These are phyloP conservation scores for Atopsyche davidsoni DNA, from an alignment of 1,140 invertebrate genomes.

Conservation along the genomic window DNA sequence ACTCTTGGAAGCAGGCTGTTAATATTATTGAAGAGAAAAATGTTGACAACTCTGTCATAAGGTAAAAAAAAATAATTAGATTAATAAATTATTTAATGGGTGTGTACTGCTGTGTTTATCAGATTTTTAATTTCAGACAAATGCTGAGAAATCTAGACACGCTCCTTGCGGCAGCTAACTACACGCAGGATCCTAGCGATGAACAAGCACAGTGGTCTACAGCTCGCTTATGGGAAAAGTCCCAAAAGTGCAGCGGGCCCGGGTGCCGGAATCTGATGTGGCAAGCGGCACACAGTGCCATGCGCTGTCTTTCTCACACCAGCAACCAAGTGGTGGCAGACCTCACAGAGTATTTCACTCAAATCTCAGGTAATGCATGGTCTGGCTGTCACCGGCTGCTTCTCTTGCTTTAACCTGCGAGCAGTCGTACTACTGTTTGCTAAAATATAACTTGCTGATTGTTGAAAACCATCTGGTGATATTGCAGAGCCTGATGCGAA, in stretches of 20 bases:
- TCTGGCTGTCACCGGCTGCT: too few species aligned
- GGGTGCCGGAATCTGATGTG: constrained; percentile 16
- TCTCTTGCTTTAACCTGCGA: too few species aligned
- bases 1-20: constrained; percentile 35
- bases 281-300: constrained; percentile 12
- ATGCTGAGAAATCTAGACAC: constrained; percentile 36
- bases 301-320: constrained; percentile 16
- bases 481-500: constrained; percentile 38
- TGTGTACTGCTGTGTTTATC: too few species aligned
- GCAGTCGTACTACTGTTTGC: too few species aligned
- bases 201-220: constrained; percentile 1
- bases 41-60: constrained; percentile 44
- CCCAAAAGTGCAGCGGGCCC: too few species aligned
- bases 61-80: constrained; percentile 32
- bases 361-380: constrained; percentile 26
- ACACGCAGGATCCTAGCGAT: constrained; percentile 14
- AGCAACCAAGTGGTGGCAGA: constrained; percentile 18
- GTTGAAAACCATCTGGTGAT: too few species aligned
- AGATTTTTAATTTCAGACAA: constrained; percentile 25
- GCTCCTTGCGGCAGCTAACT: constrained; percentile 33
- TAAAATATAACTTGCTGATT: too few species aligned
- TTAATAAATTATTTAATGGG: not conserved
- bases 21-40: constrained; percentile 38
- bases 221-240: constrained; percentile 23
- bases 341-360: constrained; percentile 25